Conservation (phyloP, 2,888 invertebrate species). For the Torymus aiolomorphi region DNA sequence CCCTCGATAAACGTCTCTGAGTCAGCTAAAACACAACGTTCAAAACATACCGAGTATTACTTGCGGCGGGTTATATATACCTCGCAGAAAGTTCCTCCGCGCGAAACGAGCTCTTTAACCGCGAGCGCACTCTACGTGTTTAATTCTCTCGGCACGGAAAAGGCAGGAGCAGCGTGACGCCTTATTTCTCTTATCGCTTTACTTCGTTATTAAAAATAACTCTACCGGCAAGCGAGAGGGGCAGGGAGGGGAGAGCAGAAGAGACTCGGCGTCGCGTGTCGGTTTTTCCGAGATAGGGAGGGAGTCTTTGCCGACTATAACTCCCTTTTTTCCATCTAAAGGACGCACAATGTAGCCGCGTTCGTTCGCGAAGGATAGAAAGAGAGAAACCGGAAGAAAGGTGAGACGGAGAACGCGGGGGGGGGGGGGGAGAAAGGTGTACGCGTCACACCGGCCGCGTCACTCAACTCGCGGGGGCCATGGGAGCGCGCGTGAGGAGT, state of each 20-base stretch:
- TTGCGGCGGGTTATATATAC: too few relatives aligned
- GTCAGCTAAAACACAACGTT: background rate
- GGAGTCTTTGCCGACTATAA: background rate
- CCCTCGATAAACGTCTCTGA: slow-evolving; percentile 31
- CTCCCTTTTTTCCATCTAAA: background rate
- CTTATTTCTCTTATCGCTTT: slow-evolving; percentile 33
- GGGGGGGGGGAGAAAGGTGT: slow-evolving; percentile 61
- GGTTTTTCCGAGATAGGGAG: slow-evolving; percentile 15
- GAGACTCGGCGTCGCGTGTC: slow-evolving; percentile 19
- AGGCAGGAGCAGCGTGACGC: background rate
- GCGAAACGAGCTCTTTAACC: slow-evolving; percentile 30
- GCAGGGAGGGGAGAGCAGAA: background rate
- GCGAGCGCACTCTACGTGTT: slow-evolving; percentile 6
- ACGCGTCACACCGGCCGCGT: slow-evolving; percentile 73
- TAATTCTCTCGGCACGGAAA: slow-evolving; percentile 17
- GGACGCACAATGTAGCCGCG: too few relatives aligned
- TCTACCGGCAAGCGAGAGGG: background rate
- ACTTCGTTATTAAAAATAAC: slow-evolving; percentile 47
- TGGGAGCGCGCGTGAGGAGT: slow-evolving; percentile 61
- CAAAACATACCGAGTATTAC: background rate
- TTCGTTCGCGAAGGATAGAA: slow-evolving; percentile 35
- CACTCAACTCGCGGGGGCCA: slow-evolving; percentile 69
- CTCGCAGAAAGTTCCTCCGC: too few relatives aligned
- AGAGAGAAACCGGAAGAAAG: slow-evolving; percentile 20
- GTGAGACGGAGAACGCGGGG: background rate